Evolutionary conservation across 1,140 invertebrate species (phyloP).

Genomic region (Drosophila micromelanica): DNA sequence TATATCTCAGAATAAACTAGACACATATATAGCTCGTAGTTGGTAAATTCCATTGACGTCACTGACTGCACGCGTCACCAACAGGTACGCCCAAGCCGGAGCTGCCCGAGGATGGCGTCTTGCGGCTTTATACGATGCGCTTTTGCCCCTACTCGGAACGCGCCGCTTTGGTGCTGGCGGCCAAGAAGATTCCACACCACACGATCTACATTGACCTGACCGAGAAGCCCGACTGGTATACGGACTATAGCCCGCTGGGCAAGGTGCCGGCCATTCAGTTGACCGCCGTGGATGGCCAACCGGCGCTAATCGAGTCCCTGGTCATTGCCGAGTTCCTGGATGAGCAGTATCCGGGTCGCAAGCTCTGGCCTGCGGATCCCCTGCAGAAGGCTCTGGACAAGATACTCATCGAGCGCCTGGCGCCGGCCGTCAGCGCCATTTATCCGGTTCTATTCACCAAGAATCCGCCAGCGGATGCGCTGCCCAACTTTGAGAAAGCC

Average conservation of each 20-base stretch:
- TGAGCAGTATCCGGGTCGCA: constrained; percentile 89
- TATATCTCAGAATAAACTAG: constrained; percentile 12
- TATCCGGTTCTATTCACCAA: constrained; percentile 69
- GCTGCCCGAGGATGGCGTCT: constrained; percentile 86
- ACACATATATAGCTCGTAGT: constrained; percentile 1
- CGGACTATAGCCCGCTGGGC: constrained; percentile 87
- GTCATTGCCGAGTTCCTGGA: constrained; percentile 94
- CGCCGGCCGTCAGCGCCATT: constrained; percentile 56
- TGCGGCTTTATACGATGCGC: constrained; percentile 94
- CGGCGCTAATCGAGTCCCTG: constrained; percentile 91
- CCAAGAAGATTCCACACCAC: constrained; percentile 94
- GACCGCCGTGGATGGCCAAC: constrained; percentile 86
- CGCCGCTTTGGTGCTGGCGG: constrained; percentile 91
- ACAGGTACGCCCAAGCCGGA: constrained; percentile 88
- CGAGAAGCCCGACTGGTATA: constrained; percentile 94
- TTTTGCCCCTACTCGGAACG: constrained; percentile 96
- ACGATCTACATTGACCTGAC: constrained; percentile 92
- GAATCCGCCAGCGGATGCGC: constrained; percentile 57
- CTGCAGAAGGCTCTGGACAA: constrained; percentile 91
- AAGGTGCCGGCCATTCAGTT: constrained; percentile 93
- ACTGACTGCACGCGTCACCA: constrained; percentile 29
- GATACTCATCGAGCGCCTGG: constrained; percentile 90
- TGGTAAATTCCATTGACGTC: constrained; percentile 43
- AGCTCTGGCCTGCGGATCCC: constrained; percentile 89
- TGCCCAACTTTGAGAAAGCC: constrained; percentile 83